Percentiles rank a stretch among this genome's conserved stretches.
phyloP scores from a whole-genome alignment of 2,888 invertebrate species.

The Drosophila mercatorum region DNA sequence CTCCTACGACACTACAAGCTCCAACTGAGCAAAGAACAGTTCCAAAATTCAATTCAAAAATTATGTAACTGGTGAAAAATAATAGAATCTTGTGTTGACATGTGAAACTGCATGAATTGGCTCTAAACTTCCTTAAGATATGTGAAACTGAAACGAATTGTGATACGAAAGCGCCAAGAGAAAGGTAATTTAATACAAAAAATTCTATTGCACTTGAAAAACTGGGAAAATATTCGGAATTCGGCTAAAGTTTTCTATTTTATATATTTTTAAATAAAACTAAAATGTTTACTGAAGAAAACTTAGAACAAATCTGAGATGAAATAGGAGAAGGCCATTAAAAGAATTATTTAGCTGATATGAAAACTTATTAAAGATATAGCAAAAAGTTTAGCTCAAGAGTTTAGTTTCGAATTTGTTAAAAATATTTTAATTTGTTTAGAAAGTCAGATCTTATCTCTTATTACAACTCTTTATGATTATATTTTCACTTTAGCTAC shows the following conservation, averaged over 20 bases:
- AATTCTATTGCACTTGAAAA: not conserved
- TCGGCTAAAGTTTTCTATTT: not conserved
- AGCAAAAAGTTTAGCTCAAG: no score
- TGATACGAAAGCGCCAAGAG: slow-evolving; percentile 32
- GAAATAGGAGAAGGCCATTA: no score
- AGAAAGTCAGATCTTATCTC: not conserved
- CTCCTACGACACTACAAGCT: not conserved
- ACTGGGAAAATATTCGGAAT: not conserved
- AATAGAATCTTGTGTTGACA: slow-evolving; percentile 10
- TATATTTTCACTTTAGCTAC: not conserved
- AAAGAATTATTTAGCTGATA: no score
- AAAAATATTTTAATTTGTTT: not conserved
- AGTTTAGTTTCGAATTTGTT: not conserved
- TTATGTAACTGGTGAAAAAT: slow-evolving; percentile 44
- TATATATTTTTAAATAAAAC: no score
- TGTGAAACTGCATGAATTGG: slow-evolving; percentile 38
- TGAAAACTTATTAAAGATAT: no score
- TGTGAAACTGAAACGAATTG: slow-evolving; percentile 28
- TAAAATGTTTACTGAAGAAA: no score
- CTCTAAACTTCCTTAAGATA: slow-evolving; percentile 25
- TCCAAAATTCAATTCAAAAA: slow-evolving; percentile 14
- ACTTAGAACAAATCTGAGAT: no score
- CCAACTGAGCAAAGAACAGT: not conserved
- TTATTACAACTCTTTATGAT: no score
- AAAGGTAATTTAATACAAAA: slow-evolving; percentile 43